Base-by-base conservation (phyloP, 2,888 invertebrate species). In the Stramonita haemastoma region DNA sequence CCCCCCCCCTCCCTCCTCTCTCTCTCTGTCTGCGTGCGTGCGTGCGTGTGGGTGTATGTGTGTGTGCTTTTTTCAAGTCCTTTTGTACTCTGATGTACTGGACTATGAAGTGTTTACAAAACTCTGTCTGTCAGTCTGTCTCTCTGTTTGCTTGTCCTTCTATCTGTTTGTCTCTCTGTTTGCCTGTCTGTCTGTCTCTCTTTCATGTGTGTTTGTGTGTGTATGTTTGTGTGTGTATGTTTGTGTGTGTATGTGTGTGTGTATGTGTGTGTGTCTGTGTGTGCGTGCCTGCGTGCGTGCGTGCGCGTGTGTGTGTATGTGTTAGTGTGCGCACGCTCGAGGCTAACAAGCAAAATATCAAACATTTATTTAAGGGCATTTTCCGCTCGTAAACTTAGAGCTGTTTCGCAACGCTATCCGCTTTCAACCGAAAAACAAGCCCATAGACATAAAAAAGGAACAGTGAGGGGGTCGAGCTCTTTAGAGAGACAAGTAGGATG, bases 81-180 rank as follows among this genome's bases (percentile, higher is more conserved):
- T 46, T 8, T 46, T 5, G 46, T 46, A 8, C 46, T 86, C 66
- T 86, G 17, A 11, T 57, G 19, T 57, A 57, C 6, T 29, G 32
- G 26, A 36, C 26, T 29, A 22, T 34, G 81, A 32, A 34, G 81
- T 13, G 32, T 29, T 34, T 34, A 11, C 46, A 46, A 46, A 34
- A 81, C 81, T 77, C 36, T n/a, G 77, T 77, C 81, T 81, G 81
- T 34, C 81, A 17, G 34, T 32, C 81, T 81, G 34, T 34, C 81
- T 81, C 34, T 34, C 81, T 34, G 81, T 34, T 13, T 66, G 66
- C 17, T 13, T 66, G 66, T 26, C 66, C 13, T 2, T 13, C 19
- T 66, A 1, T 66, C 6, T 66, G 66, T 66, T 4, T 66, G 66
- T 66, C 1, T 66, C 6, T 66, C 6, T 60, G 13, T 60, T 11